These are phyloP conservation scores for Bergia puertoricense DNA, from an alignment of 92 coral and sea anemone genomes.

Conservation along the genomic window DNA sequence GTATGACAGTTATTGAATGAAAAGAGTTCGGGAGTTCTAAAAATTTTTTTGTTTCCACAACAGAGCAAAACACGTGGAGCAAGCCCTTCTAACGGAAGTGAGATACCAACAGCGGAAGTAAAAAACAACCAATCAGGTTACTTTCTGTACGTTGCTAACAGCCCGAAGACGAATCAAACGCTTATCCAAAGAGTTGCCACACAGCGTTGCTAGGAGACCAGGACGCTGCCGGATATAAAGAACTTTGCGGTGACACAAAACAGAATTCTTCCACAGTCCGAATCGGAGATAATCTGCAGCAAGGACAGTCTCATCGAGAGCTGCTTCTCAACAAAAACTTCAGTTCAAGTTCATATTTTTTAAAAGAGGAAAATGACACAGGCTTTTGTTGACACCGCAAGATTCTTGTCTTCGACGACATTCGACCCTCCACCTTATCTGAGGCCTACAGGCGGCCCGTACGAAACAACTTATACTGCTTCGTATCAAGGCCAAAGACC, in stretches of 20 bases:
- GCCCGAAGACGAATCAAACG: constrained; percentile 26
- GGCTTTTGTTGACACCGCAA: constrained; percentile 90
- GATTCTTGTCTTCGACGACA: constrained; percentile 77
- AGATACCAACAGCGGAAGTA: constrained; percentile 47
- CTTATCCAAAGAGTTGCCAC: neutral
- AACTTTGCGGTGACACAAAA: constrained; percentile 69
- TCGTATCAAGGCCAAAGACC: constrained; percentile 64
- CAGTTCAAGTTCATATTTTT: neutral
- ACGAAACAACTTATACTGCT: constrained; percentile 92
- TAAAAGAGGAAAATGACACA: constrained; percentile 54
- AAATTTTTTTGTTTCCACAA: constrained; percentile 39
- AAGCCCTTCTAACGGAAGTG: constrained; percentile 12
- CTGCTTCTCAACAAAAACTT: constrained; percentile 16
- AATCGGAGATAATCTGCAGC: constrained; percentile 2
- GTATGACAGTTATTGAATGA: neutral
- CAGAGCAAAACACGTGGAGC: constrained; percentile 42
- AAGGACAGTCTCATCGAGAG: neutral
- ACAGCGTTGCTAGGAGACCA: constrained; percentile 72
- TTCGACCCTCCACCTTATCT: constrained; percentile 95
- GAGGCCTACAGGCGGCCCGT: constrained; percentile 85
- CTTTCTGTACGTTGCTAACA: constrained; percentile 21
- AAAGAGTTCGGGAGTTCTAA: neutral
- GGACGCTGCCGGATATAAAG: constrained; percentile 90
- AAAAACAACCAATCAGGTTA: constrained; percentile 53
- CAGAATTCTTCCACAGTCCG: constrained; percentile 58